phyloP scores from a whole-genome alignment of 1,140 invertebrate genomes.

The Plutomurus gul region DNA sequence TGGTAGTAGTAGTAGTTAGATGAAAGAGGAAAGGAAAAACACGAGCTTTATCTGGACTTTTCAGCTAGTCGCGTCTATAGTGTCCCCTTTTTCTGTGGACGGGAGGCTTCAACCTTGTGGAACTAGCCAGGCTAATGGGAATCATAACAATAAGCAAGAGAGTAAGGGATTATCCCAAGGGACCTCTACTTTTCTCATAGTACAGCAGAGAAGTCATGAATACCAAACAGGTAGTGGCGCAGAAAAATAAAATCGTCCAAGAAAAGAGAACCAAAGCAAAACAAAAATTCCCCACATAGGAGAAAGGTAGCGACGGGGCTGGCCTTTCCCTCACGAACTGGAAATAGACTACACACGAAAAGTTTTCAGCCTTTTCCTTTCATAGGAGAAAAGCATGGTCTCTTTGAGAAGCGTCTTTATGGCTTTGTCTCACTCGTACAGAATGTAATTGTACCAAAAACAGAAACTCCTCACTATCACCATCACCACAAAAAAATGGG shows the following conservation, averaged over 20 bases:
- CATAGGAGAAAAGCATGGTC: too few relatives aligned
- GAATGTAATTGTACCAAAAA: neutral
- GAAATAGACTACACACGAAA: too few relatives aligned
- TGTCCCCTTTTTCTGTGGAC: neutral
- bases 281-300: too few relatives aligned
- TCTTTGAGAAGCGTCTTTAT: neutral
- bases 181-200: constrained; percentile 23
- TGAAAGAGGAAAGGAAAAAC: neutral
- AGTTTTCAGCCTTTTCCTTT: too few relatives aligned
- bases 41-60: neutral
- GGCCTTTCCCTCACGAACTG: too few relatives aligned
- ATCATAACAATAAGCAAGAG: constrained; percentile 24
- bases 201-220: constrained; percentile 14
- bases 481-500: neutral
- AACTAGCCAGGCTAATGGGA: neutral
- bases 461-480: neutral
- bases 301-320: too few relatives aligned
- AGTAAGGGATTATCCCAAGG: neutral
- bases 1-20: neutral
- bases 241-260: too few relatives aligned
- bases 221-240: neutral
- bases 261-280: too few relatives aligned
- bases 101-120: neutral
- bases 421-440: neutral
- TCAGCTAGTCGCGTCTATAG: too few relatives aligned